Base-by-base conservation (phyloP, 2,888 invertebrate genomes). In the Apocheima hispidaria region DNA sequence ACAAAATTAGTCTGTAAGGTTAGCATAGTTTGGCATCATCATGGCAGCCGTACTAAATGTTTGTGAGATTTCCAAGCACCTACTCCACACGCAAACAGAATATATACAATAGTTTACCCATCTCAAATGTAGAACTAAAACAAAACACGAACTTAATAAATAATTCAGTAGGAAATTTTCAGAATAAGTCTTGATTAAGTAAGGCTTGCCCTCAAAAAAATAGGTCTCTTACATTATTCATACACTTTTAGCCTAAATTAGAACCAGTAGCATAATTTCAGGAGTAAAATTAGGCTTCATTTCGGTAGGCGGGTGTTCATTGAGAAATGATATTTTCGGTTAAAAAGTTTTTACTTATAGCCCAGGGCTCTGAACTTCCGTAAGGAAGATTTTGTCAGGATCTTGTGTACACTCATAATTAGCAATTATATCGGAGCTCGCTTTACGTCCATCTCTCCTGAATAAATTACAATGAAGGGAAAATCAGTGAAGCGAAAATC, bases 41-140 rank as follows among this genome's bases (percentile, higher is more conserved):
- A 33, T 4, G 12, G n/a, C n/a, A 33, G 12, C 4, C 12, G 12
- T 33, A 33, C 33, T 4, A 33, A 33, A 33, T n/a, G n/a, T 33
- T 33, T 38, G 18, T 14, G 14, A 23, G 23, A 23, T 23, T 38
- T 38, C 10, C 18, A 18, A 38, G 10, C 10, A 21, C 20, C 60
- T 44, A 56, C 59, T 63, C 71, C 71, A 68, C 68, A 63, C 44
- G 56, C 63, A 68, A 33, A 71, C 66, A 28, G 18, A 50, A 54
- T 18, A 30, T 21, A 46, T 35, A 52, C 6, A 41, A 69, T 28
- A 28, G 12, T 79, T 83, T 81, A 78, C 79, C 70, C 65, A 64
- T 68, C 77, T 84, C 83, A 91, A 87, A 92, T 89, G 79, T 92
- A 92, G 87, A 91, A 86, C 91, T 91, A 91, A 84, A 92, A 91